A percentile compares a stretch with the other conserved stretches of the same genome.
Evolutionary conservation across 2,888 invertebrate genomes (phyloP).

Genomic region (Timandra comae): DNA sequence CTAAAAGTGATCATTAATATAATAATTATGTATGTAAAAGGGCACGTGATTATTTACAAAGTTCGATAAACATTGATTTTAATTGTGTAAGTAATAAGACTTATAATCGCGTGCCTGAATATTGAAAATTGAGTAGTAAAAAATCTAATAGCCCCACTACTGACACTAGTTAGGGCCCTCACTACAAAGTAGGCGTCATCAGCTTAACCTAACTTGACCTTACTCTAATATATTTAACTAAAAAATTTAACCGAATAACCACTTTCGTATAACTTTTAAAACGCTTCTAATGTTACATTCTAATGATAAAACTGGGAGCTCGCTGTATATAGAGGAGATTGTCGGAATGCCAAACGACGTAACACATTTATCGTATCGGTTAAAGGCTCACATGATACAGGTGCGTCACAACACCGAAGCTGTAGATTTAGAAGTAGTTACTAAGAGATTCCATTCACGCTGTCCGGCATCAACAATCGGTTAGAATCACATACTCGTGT

Average conservation of each 20-base stretch:
- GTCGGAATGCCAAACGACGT: too few species aligned
- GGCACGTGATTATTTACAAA: background rate
- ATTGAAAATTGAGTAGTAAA: constrained; percentile 7
- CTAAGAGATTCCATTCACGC: too few species aligned
- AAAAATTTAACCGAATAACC: constrained; percentile 28
- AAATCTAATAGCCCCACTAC: constrained; percentile 30
- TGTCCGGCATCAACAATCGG: too few species aligned
- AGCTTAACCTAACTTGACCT: constrained; percentile 49
- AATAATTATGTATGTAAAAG: too few species aligned
- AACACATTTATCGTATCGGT: too few species aligned
- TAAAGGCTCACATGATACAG: too few species aligned
- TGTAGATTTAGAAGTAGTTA: too few species aligned
- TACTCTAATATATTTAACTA: constrained; percentile 65
- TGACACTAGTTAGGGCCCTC: constrained; percentile 36
- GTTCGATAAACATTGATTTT: background rate
- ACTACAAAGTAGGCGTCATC: constrained; percentile 39
- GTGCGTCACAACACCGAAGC: too few species aligned
- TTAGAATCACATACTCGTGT: too few species aligned
- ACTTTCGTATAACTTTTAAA: constrained; percentile 13
- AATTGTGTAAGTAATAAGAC: background rate
- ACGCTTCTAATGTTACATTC: background rate
- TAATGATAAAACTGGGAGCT: background rate
- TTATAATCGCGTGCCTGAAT: background rate
- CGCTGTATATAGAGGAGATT: too few species aligned
- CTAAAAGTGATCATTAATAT: too few species aligned